Evolutionary conservation across 2,113 vertebrate genomes (phyloP).

Genomic region (Gobius niger): DNA sequence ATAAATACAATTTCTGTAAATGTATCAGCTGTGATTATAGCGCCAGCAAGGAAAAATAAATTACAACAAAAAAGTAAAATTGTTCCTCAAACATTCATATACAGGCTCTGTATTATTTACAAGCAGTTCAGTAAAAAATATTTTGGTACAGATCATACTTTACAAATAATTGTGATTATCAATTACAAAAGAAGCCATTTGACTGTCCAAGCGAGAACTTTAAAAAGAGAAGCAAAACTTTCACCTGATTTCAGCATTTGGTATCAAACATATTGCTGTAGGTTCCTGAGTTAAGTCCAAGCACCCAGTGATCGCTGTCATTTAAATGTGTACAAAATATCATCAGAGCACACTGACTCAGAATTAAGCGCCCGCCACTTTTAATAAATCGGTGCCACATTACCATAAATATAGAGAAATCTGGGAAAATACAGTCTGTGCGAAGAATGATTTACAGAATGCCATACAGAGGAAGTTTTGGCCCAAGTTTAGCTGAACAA

Average conservation of each 20-base stretch:
- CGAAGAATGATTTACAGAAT: constrained; percentile 20
- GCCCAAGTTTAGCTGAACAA: constrained; percentile 24
- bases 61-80: constrained; percentile 45
- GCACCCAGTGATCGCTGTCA: constrained; percentile 38
- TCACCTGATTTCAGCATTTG: constrained; percentile 31
- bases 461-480: constrained; percentile 20
- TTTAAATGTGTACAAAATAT: constrained; percentile 24
- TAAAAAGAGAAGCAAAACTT: constrained; percentile 6
- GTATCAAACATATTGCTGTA: constrained; percentile 49
- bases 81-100: constrained; percentile 20
- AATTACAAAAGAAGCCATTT: constrained; percentile 19
- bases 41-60: constrained; percentile 59
- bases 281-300: constrained; percentile 58
- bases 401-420: constrained; percentile 1
- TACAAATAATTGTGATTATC: constrained; percentile 36
- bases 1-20: constrained; percentile 37
- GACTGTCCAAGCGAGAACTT: constrained; percentile 2
- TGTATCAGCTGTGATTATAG: constrained; percentile 28
- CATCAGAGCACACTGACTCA: constrained; percentile 29
- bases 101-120: constrained; percentile 40
- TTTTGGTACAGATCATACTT: constrained; percentile 41
- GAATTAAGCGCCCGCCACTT: constrained; percentile 7
- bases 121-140: constrained; percentile 51
- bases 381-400: constrained; percentile 10
- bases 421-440: constrained; percentile 30